Evolutionary conservation across 2,113 vertebrate genomes (phyloP).

Genomic region (Scomber colias): DNA sequence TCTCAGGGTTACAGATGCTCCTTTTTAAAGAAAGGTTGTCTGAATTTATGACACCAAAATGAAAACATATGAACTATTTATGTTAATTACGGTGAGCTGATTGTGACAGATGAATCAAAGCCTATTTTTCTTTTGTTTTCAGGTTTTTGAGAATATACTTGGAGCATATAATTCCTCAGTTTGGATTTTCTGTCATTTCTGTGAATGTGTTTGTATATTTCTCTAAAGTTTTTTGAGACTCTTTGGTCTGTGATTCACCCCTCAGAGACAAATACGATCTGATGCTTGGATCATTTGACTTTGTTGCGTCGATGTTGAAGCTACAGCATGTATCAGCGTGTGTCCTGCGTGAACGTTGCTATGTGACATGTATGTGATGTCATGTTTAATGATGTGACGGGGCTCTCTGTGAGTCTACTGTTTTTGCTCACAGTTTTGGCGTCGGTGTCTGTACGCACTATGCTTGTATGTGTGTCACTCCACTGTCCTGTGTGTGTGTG

Average conservation of each 20-base stretch:
- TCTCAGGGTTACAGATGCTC: neutral
- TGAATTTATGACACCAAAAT: neutral
- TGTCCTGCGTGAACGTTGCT: conserved; percentile 8
- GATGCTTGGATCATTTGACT: conserved; percentile 3
- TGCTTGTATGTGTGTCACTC: conserved; percentile 56
- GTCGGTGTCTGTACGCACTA: conserved; percentile 27
- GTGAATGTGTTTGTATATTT: conserved; percentile 9
- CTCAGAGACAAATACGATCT: neutral
- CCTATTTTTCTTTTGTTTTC: no score
- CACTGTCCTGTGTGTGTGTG: conserved; percentile 34
- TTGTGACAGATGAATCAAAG: no score
- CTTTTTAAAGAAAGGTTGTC: no score
- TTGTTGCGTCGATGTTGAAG: neutral
- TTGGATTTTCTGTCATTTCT: neutral
- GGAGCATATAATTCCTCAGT: no score
- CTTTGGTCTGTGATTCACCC: neutral
- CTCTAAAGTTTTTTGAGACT: neutral
- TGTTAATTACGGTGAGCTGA: no score
- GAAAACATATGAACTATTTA: neutral
- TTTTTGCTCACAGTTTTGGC: conserved; percentile 40
- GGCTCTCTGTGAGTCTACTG: conserved; percentile 7
- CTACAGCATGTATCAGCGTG: neutral
- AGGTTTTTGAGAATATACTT: no score
- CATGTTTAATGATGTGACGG: conserved; percentile 30
- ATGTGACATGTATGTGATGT: conserved; percentile 6